These are phyloP conservation scores for Podarcis raffonei DNA, from an alignment of 2,113 vertebrate genomes.

Conservation along the genomic window DNA sequence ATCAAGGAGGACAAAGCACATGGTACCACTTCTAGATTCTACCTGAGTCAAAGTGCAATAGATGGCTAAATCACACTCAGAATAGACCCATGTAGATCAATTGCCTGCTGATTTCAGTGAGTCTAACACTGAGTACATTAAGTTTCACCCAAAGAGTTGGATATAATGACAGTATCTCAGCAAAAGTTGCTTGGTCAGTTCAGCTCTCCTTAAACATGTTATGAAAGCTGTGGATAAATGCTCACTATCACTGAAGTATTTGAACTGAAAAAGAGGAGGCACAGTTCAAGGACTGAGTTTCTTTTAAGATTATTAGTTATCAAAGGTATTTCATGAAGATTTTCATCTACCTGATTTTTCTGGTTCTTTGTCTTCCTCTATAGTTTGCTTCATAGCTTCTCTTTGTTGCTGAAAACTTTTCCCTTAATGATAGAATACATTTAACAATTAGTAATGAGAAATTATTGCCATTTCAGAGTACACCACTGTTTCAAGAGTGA, in stretches of 20 bases:
- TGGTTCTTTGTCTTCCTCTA: constrained; percentile 90
- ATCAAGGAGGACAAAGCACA: too few relatives aligned
- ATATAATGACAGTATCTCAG: not conserved
- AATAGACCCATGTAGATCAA: too few relatives aligned
- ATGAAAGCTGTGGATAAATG: not conserved
- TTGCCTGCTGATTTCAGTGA: too few relatives aligned
- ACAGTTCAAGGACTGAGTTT: not conserved
- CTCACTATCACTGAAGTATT: not conserved
- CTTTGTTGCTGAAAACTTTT: constrained; percentile 97
- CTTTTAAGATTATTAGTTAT: not conserved
- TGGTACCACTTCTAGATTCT: not conserved
- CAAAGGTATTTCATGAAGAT: not conserved
- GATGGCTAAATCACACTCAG: too few relatives aligned
- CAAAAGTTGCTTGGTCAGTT: not conserved
- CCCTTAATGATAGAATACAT: constrained; percentile 72
- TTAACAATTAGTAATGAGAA: constrained; percentile 4
- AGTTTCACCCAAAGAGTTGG: not conserved
- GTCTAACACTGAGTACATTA: too few relatives aligned
- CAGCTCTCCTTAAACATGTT: not conserved
- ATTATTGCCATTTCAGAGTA: not conserved
- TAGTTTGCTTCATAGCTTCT: constrained; percentile 93
- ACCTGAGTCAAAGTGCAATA: not conserved
- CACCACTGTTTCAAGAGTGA: not conserved
- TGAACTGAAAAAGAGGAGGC: not conserved
- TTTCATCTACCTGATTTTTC: constrained; percentile 87